Conservation (phyloP, 2,113 vertebrate species). For the Procapra przewalskii region DNA sequence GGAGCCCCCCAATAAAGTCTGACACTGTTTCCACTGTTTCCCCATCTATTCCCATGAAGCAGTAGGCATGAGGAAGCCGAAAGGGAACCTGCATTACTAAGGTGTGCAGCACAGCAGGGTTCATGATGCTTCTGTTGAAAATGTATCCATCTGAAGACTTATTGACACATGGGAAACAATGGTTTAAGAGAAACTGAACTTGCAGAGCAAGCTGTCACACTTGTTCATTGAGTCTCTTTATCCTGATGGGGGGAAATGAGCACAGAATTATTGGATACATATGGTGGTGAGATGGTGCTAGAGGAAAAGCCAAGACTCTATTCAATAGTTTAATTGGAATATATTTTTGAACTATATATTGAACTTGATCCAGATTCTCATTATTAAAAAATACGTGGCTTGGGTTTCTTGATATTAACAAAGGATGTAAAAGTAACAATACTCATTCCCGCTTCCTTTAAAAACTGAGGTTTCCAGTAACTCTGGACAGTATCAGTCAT, state of each 20-base stretch:
- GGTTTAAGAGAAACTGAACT: conserved; percentile 66
- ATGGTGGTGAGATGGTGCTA: conserved; percentile 81
- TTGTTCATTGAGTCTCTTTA: conserved; percentile 35
- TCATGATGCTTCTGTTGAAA: not conserved
- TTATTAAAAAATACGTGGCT: conserved; percentile 86
- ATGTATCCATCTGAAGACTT: not conserved
- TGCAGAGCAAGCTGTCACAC: conserved; percentile 80
- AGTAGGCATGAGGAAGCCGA: not conserved
- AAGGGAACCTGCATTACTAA: not conserved
- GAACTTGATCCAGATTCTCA: conserved; percentile 86
- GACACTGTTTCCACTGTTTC: too few species aligned
- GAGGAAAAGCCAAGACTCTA: conserved; percentile 81
- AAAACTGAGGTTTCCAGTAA: conserved; percentile 33
- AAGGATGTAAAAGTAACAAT: conserved; percentile 40
- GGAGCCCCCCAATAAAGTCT: too few species aligned
- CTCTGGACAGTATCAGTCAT: conserved; percentile 22
- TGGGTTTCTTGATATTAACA: conserved; percentile 78
- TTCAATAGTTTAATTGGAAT: conserved; percentile 87
- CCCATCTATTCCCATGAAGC: too few species aligned
- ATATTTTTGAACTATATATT: conserved; percentile 78
- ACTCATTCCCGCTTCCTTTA: not conserved
- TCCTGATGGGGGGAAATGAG: conserved; percentile 49
- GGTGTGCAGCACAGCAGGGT: not conserved
- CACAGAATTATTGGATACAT: conserved; percentile 86
- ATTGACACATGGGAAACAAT: conserved; percentile 26